Evolutionary conservation across 1,140 invertebrate genomes (phyloP).

Genomic region (Ceratina calcarata): DNA sequence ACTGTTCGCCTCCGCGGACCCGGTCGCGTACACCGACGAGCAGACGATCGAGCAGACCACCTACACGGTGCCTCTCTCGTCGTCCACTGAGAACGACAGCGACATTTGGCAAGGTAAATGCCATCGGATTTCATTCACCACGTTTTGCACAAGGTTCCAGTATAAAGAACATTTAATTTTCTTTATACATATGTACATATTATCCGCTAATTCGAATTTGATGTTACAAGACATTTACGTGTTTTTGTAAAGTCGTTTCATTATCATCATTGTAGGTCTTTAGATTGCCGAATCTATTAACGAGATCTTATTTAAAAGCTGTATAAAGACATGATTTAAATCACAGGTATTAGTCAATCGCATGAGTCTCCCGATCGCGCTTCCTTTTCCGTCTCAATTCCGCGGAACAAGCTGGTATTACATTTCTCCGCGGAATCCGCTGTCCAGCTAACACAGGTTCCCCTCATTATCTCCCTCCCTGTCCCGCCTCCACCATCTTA

Average conservation of each 20-base stretch:
- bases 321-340: too few species aligned
- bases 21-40: constrained; percentile 55
- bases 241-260: neutral
- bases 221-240: too few species aligned
- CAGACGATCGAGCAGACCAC: constrained; percentile 59
- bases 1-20: constrained; percentile 58
- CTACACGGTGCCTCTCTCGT: constrained; percentile 53
- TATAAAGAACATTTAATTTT: too few species aligned
- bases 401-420: constrained; percentile 45
- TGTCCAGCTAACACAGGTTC: neutral
- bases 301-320: neutral
- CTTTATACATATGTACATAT: too few species aligned
- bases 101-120: constrained; percentile 69
- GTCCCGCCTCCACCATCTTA: neutral
- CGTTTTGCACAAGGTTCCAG: neutral
- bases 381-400: constrained; percentile 61
- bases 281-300: too few species aligned
- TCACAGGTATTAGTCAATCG: neutral
- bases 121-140: neutral
- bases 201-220: too few species aligned
- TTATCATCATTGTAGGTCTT: too few species aligned
- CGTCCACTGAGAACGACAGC: constrained; percentile 68
- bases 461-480: neutral
- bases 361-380: constrained; percentile 39
- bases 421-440: constrained; percentile 28